Percentiles rank a stretch among this genome's conserved stretches.
These are phyloP conservation scores for Drosophila histrio DNA, from an alignment of 2,888 invertebrate genomes.

Conservation along the genomic window DNA sequence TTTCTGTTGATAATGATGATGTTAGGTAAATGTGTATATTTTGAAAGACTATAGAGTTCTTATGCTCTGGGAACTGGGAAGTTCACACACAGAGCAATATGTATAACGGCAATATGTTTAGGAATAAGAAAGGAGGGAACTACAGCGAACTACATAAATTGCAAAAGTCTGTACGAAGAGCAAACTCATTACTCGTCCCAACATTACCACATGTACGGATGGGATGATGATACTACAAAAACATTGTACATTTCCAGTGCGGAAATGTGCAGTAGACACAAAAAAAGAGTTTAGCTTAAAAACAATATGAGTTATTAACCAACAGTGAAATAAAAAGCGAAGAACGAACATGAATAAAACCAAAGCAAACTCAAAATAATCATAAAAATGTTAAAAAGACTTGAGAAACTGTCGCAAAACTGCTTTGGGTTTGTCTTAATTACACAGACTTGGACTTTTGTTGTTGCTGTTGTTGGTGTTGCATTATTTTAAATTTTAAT, in stretches of 20 bases:
- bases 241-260: constrained; percentile 31
- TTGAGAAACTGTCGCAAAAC: constrained; percentile 59
- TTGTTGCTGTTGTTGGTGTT: constrained; percentile 18
- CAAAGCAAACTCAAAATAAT: constrained; percentile 1
- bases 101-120: constrained; percentile 17
- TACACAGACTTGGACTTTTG: constrained; percentile 49
- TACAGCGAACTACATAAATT: constrained; percentile 51
- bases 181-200: constrained; percentile 47
- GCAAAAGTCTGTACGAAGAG: constrained; percentile 40
- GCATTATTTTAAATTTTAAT: constrained; percentile 68
- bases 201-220: constrained; percentile 33
- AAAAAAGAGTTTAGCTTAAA: constrained; percentile 38
- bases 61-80: constrained; percentile 14
- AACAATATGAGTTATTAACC: constrained; percentile 54
- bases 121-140: not conserved
- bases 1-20: not conserved
- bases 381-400: constrained; percentile 6
- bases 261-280: constrained; percentile 38
- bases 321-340: constrained; percentile 34
- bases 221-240: constrained; percentile 38
- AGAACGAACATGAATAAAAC: constrained; percentile 33
- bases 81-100: constrained; percentile 29
- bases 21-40: too few species aligned
- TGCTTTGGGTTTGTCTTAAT: constrained; percentile 55
- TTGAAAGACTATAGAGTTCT: constrained; percentile 2